Evolutionary conservation across 2,797 vertebrate species (phyloP), one percentile per base, ranked within the genome.

Genomic region (Paguma larvata): DNA sequence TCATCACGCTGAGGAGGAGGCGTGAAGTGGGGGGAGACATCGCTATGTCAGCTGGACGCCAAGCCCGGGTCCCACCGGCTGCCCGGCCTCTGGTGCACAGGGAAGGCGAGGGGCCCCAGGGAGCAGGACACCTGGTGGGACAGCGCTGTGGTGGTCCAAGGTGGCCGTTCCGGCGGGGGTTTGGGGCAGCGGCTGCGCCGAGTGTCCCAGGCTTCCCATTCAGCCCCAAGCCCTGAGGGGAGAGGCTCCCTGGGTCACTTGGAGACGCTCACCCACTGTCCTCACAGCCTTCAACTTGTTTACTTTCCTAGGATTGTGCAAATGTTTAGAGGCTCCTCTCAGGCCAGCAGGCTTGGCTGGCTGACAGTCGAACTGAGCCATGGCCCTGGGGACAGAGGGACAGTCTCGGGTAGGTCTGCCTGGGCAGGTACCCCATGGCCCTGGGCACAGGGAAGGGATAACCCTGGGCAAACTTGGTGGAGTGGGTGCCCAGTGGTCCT

Each of bases 141-240:
- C 19, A 59, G 38, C 23, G 0, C 3, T 4, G 53, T 56, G 5
- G 14, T 6, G 41, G 56, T 11, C 34, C 56, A 2, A 13, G 44
- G 4, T 7, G 34, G 63, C 48, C 0, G 3, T 12, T 23, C 21
- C 19, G 82, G 18, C 16, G 2, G 48, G 8, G 34, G 46, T 8
- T 38, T 15, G 3, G 59, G 32, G 34, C 5, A 0, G 10, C 0
- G 1, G 51, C 8, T 0, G 1, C 41, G 30, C 59, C 0, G 21
- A 0, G 30, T 1, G 5, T 34, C 79, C 48, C 41, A 21, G 78
- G 38, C 53, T 78, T 59, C 14, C 1, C 0, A 10, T 23, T 25
- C 46, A 53, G 56, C 56, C 44, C 83, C 9, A 14, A 67, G 59
- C 16, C 32, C 73, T 19, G 12, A 41, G 19, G 51, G 25, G n/a